Evolutionary conservation across 2,797 vertebrate genomes (phyloP), one percentile per base, ranked within the genome.

Genomic region (Sebastes minor): DNA sequence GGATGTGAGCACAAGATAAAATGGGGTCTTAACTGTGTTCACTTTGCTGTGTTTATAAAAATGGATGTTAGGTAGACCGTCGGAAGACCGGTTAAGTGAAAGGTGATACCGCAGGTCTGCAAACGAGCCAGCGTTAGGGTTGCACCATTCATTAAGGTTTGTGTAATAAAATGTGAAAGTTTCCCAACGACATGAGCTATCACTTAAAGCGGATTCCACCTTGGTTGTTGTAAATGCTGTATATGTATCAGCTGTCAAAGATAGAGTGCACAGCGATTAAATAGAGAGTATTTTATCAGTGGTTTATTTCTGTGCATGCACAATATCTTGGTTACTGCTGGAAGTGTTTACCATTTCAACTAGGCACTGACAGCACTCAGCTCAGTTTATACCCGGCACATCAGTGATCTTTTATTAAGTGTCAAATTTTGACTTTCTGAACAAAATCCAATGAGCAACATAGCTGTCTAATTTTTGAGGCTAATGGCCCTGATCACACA

Each of bases 1-100:
- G 22, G 64, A 67, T 68, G 25, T 63, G 71, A 81, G 60, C 66
- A 32, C 10, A 32, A 35, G 16, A 52, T 80, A 71, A 82, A 81
- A 73, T 2, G 8, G 33, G 32, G 53, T 73, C 55, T 32, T 74
- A 57, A 72, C 72, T 8, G 14, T 61, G 65, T 67, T 71, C 66
- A 72, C 69, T 80, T 78, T 68, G 49, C 42, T 59, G 14, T 55
- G 52, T 76, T 80, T 68, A 18, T 68, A 46, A 67, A 85, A 76
- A 73, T 25, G 8, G 6, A 68, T 53, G 66, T 59, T 27, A n/a
- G 28, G 25, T 35, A 56, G 42, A 28, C 49, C 13, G 2, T 4
- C 1, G 2, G 27, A 59, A 60, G 59, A 66, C 14, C 18, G 14
- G 22, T 9, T 32, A 59, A 79, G 59, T 57, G 25, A 77, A 67